These are phyloP conservation scores for Bos indicus DNA, from an alignment of 2,113 vertebrate species.

Conservation along the genomic window DNA sequence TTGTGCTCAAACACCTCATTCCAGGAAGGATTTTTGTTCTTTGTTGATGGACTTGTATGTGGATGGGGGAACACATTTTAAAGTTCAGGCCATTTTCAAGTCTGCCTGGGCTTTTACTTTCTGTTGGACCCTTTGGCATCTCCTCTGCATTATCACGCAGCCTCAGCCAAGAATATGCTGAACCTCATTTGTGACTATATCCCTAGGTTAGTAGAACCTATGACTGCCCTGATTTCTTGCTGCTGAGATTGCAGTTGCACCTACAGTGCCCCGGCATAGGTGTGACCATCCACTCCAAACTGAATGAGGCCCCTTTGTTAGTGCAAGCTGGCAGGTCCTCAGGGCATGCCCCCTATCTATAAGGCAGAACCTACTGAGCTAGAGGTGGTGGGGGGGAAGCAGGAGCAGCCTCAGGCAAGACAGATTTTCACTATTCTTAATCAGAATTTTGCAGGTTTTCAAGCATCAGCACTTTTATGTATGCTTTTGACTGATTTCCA, in stretches of 20 bases:
- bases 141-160: neutral
- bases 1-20: neutral
- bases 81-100: neutral
- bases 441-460: neutral
- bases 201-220: neutral
- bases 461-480: neutral
- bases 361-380: neutral
- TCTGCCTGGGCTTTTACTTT: neutral
- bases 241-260: neutral
- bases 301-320: neutral
- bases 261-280: neutral
- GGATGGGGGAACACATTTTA: neutral
- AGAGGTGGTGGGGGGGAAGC: neutral
- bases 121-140: neutral
- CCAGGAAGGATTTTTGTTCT: neutral
- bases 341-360: too few relatives aligned
- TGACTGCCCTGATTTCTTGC: neutral
- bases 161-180: neutral
- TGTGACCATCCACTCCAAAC: neutral
- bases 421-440: neutral
- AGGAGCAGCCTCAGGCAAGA: neutral
- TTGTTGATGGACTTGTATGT: neutral
- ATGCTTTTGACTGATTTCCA: neutral
- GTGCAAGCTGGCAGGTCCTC: neutral
- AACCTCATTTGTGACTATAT: neutral